Percentiles rank a stretch among this genome's conserved stretches.
These are phyloP conservation scores for Phasia obesa DNA, from an alignment of 2,888 invertebrate genomes.

Conservation along the genomic window DNA sequence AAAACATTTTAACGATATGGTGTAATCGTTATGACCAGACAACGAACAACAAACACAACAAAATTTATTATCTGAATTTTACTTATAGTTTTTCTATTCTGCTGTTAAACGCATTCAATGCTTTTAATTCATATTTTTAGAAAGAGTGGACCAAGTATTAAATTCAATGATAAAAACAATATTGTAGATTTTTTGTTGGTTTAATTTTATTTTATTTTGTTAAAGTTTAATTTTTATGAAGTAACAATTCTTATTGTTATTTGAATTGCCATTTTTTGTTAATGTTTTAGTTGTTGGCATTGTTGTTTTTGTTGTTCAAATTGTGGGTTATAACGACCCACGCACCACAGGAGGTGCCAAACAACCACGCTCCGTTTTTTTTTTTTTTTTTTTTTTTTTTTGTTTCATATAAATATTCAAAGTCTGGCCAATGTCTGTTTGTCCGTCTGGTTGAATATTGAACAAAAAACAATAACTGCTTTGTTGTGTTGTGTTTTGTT, in stretches of 20 bases:
- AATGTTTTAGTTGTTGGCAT: conserved; percentile 36
- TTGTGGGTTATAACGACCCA: conserved; percentile 70
- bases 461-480: conserved; percentile 56
- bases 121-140: conserved; percentile 25
- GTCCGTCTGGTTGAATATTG: conserved; percentile 29
- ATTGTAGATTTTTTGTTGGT: not conserved
- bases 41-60: not conserved
- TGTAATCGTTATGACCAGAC: conserved; percentile 41
- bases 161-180: conserved; percentile 37
- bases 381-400: conserved; percentile 8
- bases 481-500: conserved; percentile 55
- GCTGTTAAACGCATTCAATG: conserved; percentile 55
- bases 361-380: conserved; percentile 50
- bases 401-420: conserved; percentile 18
- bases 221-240: conserved; percentile 51
- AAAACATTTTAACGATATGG: conserved; percentile 58
- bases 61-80: conserved; percentile 21
- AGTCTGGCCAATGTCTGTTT: conserved; percentile 63
- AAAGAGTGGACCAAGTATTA: not conserved
- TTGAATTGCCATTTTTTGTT: conserved; percentile 56
- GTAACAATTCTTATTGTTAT: conserved; percentile 65
- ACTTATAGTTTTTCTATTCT: not conserved
- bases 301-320: conserved; percentile 50
- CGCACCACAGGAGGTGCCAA: conserved; percentile 72
- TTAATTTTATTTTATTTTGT: conserved; percentile 30